Percentiles rank a stretch among this genome's conserved stretches.
Evolutionary conservation across 2,113 vertebrate genomes (phyloP).

Genomic region (Strix uralensis): DNA sequence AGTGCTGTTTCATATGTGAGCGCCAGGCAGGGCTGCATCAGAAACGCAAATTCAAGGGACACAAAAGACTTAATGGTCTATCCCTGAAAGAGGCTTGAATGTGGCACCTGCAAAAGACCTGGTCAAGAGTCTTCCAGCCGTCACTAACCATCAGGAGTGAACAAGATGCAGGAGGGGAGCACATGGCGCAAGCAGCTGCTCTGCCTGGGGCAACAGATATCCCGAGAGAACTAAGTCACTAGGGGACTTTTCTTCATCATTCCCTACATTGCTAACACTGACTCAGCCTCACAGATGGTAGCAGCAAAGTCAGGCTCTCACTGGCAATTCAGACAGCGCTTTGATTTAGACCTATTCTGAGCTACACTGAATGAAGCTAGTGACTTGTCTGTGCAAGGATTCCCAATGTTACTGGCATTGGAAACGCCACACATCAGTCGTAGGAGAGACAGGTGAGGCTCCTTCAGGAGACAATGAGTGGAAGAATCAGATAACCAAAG

Average conservation of each 20-base stretch:
- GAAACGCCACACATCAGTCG: background rate
- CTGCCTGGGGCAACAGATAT: background rate
- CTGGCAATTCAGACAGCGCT: background rate
- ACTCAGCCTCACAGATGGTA: background rate
- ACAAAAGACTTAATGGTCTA: background rate
- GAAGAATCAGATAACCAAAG: background rate
- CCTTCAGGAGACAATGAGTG: background rate
- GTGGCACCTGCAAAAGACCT: background rate
- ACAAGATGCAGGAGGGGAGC: background rate
- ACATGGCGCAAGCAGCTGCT: background rate
- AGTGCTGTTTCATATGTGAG: background rate
- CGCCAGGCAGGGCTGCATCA: background rate
- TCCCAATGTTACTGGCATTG: accelerated
- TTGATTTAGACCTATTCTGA: background rate
- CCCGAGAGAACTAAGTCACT: background rate
- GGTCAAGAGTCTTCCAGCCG: background rate
- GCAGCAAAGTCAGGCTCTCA: background rate
- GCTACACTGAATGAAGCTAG: background rate
- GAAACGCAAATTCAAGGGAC: background rate
- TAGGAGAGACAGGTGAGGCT: background rate
- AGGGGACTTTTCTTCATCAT: background rate
- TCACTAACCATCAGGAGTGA: background rate
- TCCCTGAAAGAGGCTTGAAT: background rate
- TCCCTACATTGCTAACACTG: background rate
- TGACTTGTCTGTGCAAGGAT: background rate